Conservation (phyloP, 2,888 invertebrate genomes). For the Eupithecia insigniata region DNA sequence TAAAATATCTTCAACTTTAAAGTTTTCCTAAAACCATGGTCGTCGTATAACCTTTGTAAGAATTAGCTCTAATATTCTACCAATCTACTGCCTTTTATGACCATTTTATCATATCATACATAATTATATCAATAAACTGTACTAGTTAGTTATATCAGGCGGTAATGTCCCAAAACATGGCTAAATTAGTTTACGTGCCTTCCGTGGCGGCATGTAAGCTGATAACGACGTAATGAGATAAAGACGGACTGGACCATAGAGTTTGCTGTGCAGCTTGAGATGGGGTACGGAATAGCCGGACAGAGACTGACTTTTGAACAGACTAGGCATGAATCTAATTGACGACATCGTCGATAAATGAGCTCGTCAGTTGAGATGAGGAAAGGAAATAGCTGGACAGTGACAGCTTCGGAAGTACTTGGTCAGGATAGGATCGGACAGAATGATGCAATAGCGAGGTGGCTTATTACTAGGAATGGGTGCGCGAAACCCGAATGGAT, state of each 20-base stretch:
- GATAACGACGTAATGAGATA: constrained; percentile 45
- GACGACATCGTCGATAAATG: too few relatives aligned
- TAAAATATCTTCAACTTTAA: background rate
- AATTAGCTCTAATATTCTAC: background rate
- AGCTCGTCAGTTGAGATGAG: too few relatives aligned
- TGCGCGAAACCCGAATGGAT: too few relatives aligned
- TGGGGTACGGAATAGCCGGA: constrained; percentile 5
- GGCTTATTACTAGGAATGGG: too few relatives aligned
- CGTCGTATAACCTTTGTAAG: background rate
- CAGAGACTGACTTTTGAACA: too few relatives aligned
- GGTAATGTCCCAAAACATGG: constrained; percentile 29
- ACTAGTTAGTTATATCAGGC: constrained; percentile 20
- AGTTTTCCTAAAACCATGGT: background rate
- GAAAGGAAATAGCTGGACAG: too few relatives aligned
- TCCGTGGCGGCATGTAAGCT: constrained; percentile 27
- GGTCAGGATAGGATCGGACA: too few relatives aligned
- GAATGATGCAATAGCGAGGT: too few relatives aligned
- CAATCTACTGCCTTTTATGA: background rate
- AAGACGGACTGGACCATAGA: constrained; percentile 26
- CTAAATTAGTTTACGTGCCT: constrained; percentile 34
- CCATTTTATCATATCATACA: constrained; percentile 2
- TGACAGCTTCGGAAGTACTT: too few relatives aligned
- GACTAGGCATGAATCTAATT: too few relatives aligned
- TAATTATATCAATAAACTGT: constrained; percentile 5
- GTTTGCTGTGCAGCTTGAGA: background rate